Percentiles rank a stretch among this genome's conserved stretches.
Evolutionary conservation across 2,888 invertebrate species (phyloP).

Genomic region (Ormyrus nitidulus): DNA sequence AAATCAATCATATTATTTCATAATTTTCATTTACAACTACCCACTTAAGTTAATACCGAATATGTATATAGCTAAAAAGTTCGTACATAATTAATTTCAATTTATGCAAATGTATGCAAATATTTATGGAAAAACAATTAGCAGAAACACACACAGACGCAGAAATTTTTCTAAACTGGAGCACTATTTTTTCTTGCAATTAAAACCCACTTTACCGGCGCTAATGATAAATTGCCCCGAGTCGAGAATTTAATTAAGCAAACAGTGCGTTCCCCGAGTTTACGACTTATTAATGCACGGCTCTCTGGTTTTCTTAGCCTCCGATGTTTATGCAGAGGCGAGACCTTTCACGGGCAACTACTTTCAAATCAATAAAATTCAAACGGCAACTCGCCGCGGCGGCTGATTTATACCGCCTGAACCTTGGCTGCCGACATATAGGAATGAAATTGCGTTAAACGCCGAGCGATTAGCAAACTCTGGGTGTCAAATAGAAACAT

Average conservation of each 20-base stretch:
- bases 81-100: no score
- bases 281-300: conserved; percentile 11
- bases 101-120: no score
- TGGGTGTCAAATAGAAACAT: background rate
- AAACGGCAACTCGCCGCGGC: background rate
- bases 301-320: conserved; percentile 4
- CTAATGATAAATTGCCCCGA: no score
- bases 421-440: conserved; percentile 12
- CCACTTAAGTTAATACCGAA: no score
- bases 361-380: conserved; percentile 39
- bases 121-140: conserved; percentile 5
- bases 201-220: background rate
- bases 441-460: background rate
- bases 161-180: background rate
- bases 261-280: background rate
- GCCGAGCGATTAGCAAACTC: background rate
- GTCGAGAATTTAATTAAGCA: conserved; percentile 9
- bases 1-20: no score
- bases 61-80: no score
- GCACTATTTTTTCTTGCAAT: conserved; percentile 2
- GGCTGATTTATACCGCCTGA: conserved; percentile 19
- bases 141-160: background rate
- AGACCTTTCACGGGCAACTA: conserved; percentile 19
- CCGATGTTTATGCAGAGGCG: conserved; percentile 17
- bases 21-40: no score